Base-by-base conservation (phyloP, 2,113 vertebrate species). In the Solea solea region DNA sequence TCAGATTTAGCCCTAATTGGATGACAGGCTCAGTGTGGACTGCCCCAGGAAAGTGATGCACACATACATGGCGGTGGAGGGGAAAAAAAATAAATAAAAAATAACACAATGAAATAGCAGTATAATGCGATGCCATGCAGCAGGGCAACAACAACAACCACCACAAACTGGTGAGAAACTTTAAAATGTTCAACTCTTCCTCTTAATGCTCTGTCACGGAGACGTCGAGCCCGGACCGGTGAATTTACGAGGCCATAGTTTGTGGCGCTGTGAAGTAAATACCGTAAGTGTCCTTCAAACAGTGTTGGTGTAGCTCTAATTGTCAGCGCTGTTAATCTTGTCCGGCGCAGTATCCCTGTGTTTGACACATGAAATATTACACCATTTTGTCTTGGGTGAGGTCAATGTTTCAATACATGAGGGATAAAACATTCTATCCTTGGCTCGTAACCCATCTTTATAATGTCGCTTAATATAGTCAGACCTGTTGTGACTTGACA, bases 1-100 rank as follows among this genome's bases (percentile, higher is more conserved):
- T 90, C 85, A 83, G 76, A 90, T 91, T 90, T 87, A 8, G 74
- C 53, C 66, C 66, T 85, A 90, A 91, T 90, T 88, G 80, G 86
- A 90, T 85, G 84, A 90, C 76, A 51, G 84, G 53, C 78, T 46
- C 56, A 64, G 78, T 58, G 74, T 73, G 52, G 69, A 74, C 71
- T 85, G 81, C 83, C 80, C 54, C 64, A 54, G 75, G 88, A 91
- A 54, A 70, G 27, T n/a, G 66, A 78, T 72, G 74, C 76, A 68
- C 65, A 65, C 62, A 82, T 72, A 68, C 71, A 64, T 59, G 56
- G 63, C 4, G 61, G 16, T 25, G 57, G 75, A 53, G 76, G 40
- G 72, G 21, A 1, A 21, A 21, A 21, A 21, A 21, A n/a, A n/a
- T n/a, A n/a, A n/a, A n/a, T n/a, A n/a, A 21, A 21, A 21, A 78